Evolutionary conservation across 64 coral and sea anemone genomes (phyloP), one percentile per base, ranked within the genome.

Genomic region (Exaiptasia diaphana): DNA sequence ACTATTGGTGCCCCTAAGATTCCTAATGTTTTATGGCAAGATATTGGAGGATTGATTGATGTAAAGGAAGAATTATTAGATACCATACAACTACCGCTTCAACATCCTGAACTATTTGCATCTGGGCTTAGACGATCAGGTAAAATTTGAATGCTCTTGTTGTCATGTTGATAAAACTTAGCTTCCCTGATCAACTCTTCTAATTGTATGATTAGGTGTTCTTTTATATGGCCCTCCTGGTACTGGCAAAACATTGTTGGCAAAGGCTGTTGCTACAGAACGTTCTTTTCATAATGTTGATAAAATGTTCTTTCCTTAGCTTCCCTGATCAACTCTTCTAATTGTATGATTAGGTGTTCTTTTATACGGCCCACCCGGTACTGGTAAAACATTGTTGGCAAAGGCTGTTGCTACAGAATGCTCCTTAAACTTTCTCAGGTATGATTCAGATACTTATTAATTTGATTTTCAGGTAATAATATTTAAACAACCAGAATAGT

Each of bases 321-420:
- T 11, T 49, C 2, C 24, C 36, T 67, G 15, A 39, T n/a, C n/a
- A n/a, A n/a, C n/a, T n/a, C n/a, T n/a, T n/a, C n/a, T n/a, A n/a
- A n/a, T n/a, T 36, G 65, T 8, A 60, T 64, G 41, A 33, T 38
- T n/a, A 99, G 95, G 95, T 36, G 81, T 99, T 4, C 43, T 99
- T 55, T 60, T 99, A 23, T 99, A 99, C 62, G 95, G 95, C 22
- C 95, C 95, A 20, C 95, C 95, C 10, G 95, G 95, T 4, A 99
- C 95, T 67, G 95, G 95, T 14, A 99, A 99, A 80, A 99, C 95
- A 21, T 63, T 99, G 25, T 49, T 99, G n/a, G 95, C 95, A 27
- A 99, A 99, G 39, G 95, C 95, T 50, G 95, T 99, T 27, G 95
- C 95, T 13, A 99, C 95, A 34, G 95, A 99, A 85, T 99, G 95